Evolutionary conservation across 2,888 invertebrate species (phyloP).

Genomic region (Candidula unifasciata): DNA sequence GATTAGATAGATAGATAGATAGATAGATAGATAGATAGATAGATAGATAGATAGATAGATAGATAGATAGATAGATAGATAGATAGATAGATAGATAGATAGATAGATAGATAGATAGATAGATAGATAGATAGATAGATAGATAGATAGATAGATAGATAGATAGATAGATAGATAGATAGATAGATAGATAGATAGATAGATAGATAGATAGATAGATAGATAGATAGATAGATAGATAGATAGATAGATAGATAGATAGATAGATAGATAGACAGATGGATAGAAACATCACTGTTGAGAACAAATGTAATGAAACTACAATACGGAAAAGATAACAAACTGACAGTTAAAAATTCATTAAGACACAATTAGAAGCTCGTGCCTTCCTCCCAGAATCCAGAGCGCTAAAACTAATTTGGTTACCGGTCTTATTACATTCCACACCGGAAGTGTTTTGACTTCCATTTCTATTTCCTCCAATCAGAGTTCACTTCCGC

Average conservation of each 20-base stretch:
- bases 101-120: constrained; percentile 18
- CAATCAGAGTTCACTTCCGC: constrained; percentile 1
- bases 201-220: constrained; percentile 21
- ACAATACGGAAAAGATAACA: too few relatives aligned
- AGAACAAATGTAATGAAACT: too few relatives aligned
- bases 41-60: constrained; percentile 17
- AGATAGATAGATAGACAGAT: constrained; percentile 18
- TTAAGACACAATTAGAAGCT: background rate
- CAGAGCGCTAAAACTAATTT: constrained; percentile 5
- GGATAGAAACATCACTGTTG: background rate
- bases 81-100: constrained; percentile 2
- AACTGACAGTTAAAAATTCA: background rate
- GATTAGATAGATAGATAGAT: background rate
- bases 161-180: constrained; percentile 6
- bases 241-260: background rate
- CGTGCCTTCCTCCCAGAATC: background rate
- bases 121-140: constrained; percentile 15
- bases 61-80: constrained; percentile 9
- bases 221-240: constrained; percentile 21
- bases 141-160: background rate
- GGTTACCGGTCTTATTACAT: constrained; percentile 11
- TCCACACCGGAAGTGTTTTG: constrained; percentile 30
- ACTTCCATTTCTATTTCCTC: constrained; percentile 26
- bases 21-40: constrained; percentile 29
- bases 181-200: constrained; percentile 22